These are phyloP conservation scores for Halcyon leucocephala DNA, from an alignment of 2,797 vertebrate genomes.

Conservation along the genomic window DNA sequence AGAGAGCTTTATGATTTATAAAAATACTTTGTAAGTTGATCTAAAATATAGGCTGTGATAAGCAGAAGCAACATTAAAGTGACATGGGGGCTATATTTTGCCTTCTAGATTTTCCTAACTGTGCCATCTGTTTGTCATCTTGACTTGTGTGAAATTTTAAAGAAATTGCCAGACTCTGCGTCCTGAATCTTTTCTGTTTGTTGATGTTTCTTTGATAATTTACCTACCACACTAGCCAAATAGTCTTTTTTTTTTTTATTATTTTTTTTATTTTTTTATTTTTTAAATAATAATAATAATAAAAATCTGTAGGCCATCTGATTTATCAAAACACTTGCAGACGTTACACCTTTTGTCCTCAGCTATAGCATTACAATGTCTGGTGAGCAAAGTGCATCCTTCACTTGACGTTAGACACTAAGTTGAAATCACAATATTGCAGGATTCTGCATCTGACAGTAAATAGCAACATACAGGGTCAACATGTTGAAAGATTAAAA, in stretches of 20 bases:
- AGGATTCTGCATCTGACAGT: not conserved
- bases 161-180: not conserved
- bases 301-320: not conserved
- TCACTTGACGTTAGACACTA: not conserved
- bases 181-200: not conserved
- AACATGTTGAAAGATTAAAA: not conserved
- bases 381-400: not conserved
- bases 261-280: not conserved
- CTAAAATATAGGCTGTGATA: conserved; percentile 54
- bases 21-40: conserved; percentile 57
- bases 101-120: conserved; percentile 56
- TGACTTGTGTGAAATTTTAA: conserved; percentile 3
- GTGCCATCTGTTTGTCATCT: conserved; percentile 56
- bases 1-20: conserved; percentile 65
- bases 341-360: not conserved
- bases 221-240: not conserved
- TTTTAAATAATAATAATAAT: not conserved
- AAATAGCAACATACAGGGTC: not conserved
- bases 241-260: not conserved
- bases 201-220: not conserved
- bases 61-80: conserved; percentile 48
- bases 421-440: not conserved
- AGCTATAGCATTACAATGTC: not conserved
- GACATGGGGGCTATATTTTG: conserved; percentile 41
- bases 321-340: not conserved